phyloP scores from a whole-genome alignment of 2,888 invertebrate genomes.

The Amaurobius ferox region DNA sequence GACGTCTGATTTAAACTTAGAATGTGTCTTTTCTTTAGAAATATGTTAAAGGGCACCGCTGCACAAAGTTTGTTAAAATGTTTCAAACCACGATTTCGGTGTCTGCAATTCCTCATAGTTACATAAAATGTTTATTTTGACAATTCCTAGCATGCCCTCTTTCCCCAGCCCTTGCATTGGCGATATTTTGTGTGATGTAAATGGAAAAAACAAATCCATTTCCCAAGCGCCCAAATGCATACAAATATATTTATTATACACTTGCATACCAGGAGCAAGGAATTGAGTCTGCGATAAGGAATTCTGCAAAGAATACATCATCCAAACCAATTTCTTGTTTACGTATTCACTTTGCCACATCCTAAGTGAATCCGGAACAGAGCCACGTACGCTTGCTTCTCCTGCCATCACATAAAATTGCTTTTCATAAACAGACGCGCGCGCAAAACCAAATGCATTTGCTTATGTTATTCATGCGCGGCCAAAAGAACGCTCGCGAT shows the following conservation, averaged over 20 bases:
- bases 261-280: slow-evolving; percentile 4
- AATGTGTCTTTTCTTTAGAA: too few relatives aligned
- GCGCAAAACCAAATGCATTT: slow-evolving; percentile 10
- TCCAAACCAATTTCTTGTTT: slow-evolving; percentile 2
- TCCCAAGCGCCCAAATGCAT: not conserved
- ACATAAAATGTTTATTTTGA: too few relatives aligned
- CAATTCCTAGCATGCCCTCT: too few relatives aligned
- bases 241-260: slow-evolving; percentile 12
- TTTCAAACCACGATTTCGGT: too few relatives aligned
- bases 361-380: not conserved
- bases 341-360: slow-evolving; percentile 9
- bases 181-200: too few relatives aligned
- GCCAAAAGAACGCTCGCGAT: slow-evolving; percentile 32
- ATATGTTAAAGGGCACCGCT: too few relatives aligned
- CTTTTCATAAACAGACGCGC: slow-evolving; percentile 43
- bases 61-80: too few relatives aligned
- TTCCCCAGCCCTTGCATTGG: too few relatives aligned
- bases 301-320: not conserved
- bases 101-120: too few relatives aligned
- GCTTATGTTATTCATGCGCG: slow-evolving; percentile 5
- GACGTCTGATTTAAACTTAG: too few relatives aligned
- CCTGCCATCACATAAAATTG: slow-evolving; percentile 56
- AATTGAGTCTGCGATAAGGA: slow-evolving; percentile 16
- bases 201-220: not conserved
- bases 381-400: slow-evolving; percentile 8